phyloP scores from a whole-genome alignment of 2,797 vertebrate genomes.

The Strix occidentalis region DNA sequence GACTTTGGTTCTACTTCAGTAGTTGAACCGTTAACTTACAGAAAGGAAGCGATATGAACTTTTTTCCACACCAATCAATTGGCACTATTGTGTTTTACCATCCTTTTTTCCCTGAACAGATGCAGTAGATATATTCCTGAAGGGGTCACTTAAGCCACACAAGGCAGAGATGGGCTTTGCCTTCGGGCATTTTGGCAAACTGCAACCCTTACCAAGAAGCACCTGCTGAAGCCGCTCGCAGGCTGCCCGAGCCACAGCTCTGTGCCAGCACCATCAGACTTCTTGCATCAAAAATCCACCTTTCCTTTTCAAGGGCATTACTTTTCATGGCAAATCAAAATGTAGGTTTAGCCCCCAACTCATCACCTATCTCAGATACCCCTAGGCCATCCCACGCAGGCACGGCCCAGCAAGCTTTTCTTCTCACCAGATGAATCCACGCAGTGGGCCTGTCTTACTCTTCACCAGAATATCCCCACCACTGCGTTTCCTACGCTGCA shows the following conservation, averaged over 20 bases:
- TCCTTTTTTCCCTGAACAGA: not conserved
- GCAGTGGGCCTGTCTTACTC: not conserved
- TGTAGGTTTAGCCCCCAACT: not conserved
- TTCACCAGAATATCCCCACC: not conserved
- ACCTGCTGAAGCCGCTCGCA: not conserved
- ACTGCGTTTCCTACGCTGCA: fast-evolving
- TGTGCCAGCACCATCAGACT: not conserved
- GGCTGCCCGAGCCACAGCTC: not conserved
- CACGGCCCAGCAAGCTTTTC: not conserved
- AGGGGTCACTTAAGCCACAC: not conserved
- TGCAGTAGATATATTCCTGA: not conserved
- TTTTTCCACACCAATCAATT: not conserved
- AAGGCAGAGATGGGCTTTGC: not conserved
- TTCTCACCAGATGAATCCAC: not conserved
- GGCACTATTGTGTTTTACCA: not conserved
- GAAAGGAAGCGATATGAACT: not conserved
- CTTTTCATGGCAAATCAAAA: not conserved
- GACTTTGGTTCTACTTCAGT: not conserved
- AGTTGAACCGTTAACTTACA: not conserved
- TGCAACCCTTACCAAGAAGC: not conserved
- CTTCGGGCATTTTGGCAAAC: not conserved
- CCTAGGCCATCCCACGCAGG: not conserved
- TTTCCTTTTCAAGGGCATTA: not conserved
- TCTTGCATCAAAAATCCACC: not conserved
- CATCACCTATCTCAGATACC: not conserved